Evolutionary conservation across 1,140 invertebrate species (phyloP).

Genomic region (Lasioglossum albipes): DNA sequence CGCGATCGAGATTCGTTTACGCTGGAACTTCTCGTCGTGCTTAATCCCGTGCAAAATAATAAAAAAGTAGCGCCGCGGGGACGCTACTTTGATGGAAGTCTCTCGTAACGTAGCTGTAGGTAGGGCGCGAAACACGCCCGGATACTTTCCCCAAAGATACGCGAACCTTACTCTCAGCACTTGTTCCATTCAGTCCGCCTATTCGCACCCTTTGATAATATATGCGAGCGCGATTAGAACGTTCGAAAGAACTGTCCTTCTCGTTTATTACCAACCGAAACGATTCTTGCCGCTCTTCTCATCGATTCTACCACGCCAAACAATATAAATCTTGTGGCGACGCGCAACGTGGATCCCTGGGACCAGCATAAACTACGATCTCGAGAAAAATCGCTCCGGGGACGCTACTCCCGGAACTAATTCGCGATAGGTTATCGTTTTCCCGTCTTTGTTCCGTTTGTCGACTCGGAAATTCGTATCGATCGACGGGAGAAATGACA

Average conservation of each 20-base stretch:
- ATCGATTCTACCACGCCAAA: slow-evolving; percentile 39
- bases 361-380: slow-evolving; percentile 8
- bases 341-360: no score
- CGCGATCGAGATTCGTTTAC: neutral
- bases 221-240: slow-evolving; percentile 47
- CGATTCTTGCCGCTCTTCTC: slow-evolving; percentile 47
- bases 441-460: neutral
- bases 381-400: neutral
- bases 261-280: slow-evolving; percentile 56
- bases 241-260: slow-evolving; percentile 40
- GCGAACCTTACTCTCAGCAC: slow-evolving; percentile 40
- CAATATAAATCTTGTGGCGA: slow-evolving; percentile 50
- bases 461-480: slow-evolving; percentile 2
- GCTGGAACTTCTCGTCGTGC: slow-evolving; percentile 1
- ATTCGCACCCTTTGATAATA: slow-evolving; percentile 21
- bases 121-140: neutral
- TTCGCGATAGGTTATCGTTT: slow-evolving; percentile 43
- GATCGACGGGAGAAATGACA: slow-evolving; percentile 26
- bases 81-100: slow-evolving; percentile 44
- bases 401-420: slow-evolving; percentile 20
- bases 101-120: slow-evolving; percentile 9
- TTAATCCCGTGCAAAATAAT: slow-evolving; percentile 25
- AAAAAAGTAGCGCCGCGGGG: neutral
- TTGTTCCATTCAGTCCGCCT: slow-evolving; percentile 43
- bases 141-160: slow-evolving; percentile 24